These are phyloP conservation scores for Cydia fagiglandana DNA, from an alignment of 1,140 invertebrate species.

Conservation along the genomic window DNA sequence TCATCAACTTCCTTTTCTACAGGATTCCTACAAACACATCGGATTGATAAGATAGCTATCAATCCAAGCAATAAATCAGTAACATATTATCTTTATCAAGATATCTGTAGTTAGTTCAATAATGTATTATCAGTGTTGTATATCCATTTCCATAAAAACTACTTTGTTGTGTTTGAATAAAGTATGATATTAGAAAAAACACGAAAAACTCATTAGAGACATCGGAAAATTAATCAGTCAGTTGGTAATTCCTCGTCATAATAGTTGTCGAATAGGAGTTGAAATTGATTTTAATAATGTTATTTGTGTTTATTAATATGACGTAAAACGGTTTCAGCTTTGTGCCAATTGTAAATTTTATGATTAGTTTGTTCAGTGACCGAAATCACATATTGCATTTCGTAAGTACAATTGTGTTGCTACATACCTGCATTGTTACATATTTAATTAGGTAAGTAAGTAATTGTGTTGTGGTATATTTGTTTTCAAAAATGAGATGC, in stretches of 20 bases:
- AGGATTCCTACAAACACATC: conserved; percentile 15
- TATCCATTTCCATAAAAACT: not conserved
- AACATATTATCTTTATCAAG: not conserved
- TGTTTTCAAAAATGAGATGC: too few species aligned
- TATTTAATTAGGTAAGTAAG: too few species aligned
- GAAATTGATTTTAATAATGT: not conserved
- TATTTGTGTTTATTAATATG: not conserved
- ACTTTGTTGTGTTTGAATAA: not conserved
- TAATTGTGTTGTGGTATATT: too few species aligned
- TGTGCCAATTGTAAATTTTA: too few species aligned
- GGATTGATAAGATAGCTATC: not conserved
- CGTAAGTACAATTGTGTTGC: too few species aligned
- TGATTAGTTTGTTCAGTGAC: too few species aligned
- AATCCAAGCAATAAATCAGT: conserved; percentile 23
- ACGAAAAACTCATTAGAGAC: not conserved
- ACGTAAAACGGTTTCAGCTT: not conserved
- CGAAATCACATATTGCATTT: too few species aligned
- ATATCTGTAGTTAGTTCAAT: not conserved
- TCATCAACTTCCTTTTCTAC: not conserved
- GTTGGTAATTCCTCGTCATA: not conserved
- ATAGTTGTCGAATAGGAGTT: not conserved
- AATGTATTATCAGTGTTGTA: not conserved
- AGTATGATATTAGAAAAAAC: not conserved
- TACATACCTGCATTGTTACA: too few species aligned
- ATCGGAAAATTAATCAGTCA: not conserved